These are phyloP conservation scores for Gopherus evgoodei DNA, from an alignment of 2,113 vertebrate species.

Conservation along the genomic window DNA sequence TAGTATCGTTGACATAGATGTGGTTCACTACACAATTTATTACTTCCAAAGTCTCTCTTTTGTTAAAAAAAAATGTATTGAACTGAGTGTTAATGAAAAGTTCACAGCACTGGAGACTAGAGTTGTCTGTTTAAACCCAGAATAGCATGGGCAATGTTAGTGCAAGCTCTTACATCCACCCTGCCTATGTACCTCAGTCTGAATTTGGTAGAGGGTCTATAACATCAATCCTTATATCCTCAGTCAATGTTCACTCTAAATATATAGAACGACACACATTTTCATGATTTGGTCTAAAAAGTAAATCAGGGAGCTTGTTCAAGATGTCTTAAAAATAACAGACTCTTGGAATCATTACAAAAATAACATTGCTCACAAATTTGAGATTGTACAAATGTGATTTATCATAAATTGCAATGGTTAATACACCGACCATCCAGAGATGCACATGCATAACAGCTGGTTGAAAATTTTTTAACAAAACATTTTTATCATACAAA, in stretches of 20 bases:
- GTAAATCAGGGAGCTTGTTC: not conserved
- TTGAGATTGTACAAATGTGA: not conserved
- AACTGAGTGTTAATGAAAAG: not conserved
- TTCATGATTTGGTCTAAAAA: not conserved
- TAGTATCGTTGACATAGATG: not conserved
- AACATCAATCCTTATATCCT: not conserved
- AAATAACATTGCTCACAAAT: not conserved
- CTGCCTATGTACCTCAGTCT: not conserved
- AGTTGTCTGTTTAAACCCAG: not conserved
- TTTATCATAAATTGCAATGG: not conserved
- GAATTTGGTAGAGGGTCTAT: not conserved
- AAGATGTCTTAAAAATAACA: slow-evolving; percentile 10
- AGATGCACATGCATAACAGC: not conserved
- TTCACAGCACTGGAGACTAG: not conserved
- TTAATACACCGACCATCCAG: not conserved
- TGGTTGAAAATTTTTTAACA: not conserved
- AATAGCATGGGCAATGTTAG: not conserved
- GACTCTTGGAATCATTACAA: not conserved
- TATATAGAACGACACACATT: not conserved
- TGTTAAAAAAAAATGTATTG: not conserved
- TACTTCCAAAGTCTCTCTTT: not conserved
- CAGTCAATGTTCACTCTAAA: not conserved
- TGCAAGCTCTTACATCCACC: not conserved
- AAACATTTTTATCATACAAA: not conserved
- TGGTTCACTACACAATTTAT: not conserved